These are phyloP conservation scores for Sternarchorhynchus goeldii DNA, from an alignment of 2,797 vertebrate species.

Conservation along the genomic window DNA sequence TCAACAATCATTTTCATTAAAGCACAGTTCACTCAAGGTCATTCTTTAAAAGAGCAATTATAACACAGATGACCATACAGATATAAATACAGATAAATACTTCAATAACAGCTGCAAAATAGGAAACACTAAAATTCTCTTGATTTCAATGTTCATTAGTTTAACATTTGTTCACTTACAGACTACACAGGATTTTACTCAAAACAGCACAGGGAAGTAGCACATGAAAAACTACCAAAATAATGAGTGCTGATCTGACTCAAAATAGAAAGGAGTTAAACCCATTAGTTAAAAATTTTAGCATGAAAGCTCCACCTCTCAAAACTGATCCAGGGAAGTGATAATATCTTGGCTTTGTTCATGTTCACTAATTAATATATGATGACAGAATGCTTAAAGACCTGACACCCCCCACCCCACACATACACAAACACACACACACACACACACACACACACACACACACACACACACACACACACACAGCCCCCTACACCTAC, in stretches of 20 bases:
- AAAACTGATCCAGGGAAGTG: neutral
- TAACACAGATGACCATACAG: constrained; percentile 15
- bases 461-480: neutral
- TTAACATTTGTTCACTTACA: constrained; percentile 32
- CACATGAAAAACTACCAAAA: neutral
- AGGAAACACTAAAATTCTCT: neutral
- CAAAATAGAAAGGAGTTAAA: constrained; percentile 15
- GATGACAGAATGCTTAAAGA: constrained; percentile 6
- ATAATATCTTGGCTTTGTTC: constrained; percentile 7
- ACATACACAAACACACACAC: too few species aligned
- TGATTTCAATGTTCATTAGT: neutral
- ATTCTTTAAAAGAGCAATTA: constrained; percentile 17
- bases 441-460: neutral
- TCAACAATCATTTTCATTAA: constrained; percentile 43
- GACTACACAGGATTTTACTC: constrained; percentile 12
- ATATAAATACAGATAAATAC: neutral
- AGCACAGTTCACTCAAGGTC: constrained; percentile 25
- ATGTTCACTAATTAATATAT: constrained; percentile 28
- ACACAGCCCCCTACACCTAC: neutral
- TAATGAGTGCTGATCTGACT: constrained; percentile 45
- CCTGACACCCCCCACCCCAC: too few species aligned
- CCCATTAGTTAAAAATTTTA: constrained; percentile 11
- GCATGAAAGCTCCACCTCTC: constrained; percentile 21
- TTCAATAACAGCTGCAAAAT: neutral
- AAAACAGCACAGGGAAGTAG: constrained; percentile 36